Base-by-base conservation (phyloP, 1,140 invertebrate genomes). In the Psilanteris sp. region DNA sequence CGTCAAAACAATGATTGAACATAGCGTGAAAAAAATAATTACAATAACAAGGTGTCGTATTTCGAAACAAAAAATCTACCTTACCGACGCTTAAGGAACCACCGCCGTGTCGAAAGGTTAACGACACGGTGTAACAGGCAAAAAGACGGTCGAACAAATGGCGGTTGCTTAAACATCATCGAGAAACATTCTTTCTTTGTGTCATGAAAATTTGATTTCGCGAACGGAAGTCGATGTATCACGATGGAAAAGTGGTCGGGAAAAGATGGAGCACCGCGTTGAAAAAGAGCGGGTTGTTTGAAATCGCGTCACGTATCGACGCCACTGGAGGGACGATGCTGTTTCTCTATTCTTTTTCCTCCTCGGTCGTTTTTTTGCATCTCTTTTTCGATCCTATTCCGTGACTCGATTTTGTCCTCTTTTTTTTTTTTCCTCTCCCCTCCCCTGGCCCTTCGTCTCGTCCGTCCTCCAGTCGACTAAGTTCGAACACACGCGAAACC, bases 301-400 rank as follows among this genome's bases (percentile, higher is more conserved):
- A 77, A 83, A 80, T 82, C 79, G 59, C 77, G 76, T 81, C 81
- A 84, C 81, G 82, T 83, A 79, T 79, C 79, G 76, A 75, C 81
- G 77, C 71, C 72, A 46, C 57, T 55, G 37, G 70, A n/a, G 73
- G 72, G 71, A 70, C 36, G 52, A 70, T 82, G 81, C 83, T 78
- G 76, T 77, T 77, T 79, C n/a, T 64, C 76, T 55, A 55, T 46
- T 39, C 57, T 61, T 13, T 50, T 50, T 31, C 41, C 29, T 20
- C 14, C 41, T 79, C 64, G 26, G 43, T 48, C 57, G n/a, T n/a
- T 70, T 73, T 57, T 46, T 34, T 54, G 46, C 36, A 20, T 71
- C 46, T 39, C 50, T 50, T 18, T 66, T 52, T 34, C 57, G 37
- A 50, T 57, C 50, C 39, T 36, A 48, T 64, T 64, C 57, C 43